A percentile compares a stretch with the other conserved stretches of the same genome.
Conservation (phyloP, 2,888 invertebrate species). For the Encarsia formosa region DNA sequence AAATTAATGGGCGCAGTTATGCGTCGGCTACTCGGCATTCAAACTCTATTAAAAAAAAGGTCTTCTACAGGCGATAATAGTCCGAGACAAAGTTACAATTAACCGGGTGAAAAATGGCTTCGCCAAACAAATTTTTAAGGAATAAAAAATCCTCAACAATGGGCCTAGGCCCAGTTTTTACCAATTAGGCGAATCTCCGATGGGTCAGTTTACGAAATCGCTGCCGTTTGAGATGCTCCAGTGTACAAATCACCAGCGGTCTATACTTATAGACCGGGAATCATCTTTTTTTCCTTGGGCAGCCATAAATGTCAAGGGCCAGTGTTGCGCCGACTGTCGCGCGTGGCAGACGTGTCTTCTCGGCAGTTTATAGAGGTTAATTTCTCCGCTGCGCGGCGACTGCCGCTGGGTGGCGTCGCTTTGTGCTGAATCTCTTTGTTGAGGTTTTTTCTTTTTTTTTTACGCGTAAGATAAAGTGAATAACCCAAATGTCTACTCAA, state of each 20-base stretch:
- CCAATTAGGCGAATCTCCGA: constrained; percentile 12
- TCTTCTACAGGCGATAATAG: constrained; percentile 30
- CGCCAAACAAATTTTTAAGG: constrained; percentile 43
- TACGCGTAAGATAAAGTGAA: too few species aligned
- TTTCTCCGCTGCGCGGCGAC: too few species aligned
- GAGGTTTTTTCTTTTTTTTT: too few species aligned
- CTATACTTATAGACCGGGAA: constrained; percentile 40
- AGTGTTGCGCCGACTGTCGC: too few species aligned
- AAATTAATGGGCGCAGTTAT: constrained; percentile 14
- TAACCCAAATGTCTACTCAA: too few species aligned
- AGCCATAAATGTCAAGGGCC: constrained; percentile 25
- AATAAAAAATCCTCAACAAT: constrained; percentile 38
- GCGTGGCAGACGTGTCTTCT: too few species aligned
- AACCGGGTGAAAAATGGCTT: constrained; percentile 49
- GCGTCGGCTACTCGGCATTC: too few species aligned
- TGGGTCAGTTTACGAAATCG: constrained; percentile 29
- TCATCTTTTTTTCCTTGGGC: constrained; percentile 40
- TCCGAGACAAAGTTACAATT: constrained; percentile 35
- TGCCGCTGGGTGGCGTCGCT: too few species aligned
- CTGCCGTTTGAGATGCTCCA: constrained; percentile 14
- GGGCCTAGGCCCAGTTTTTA: constrained; percentile 35
- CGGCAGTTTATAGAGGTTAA: too few species aligned
- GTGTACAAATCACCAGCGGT: constrained; percentile 38
- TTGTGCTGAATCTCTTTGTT: too few species aligned
- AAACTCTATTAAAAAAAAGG: too few species aligned